Evolutionary conservation across 2,888 invertebrate species (phyloP), one percentile per base, ranked within the genome.

Genomic region (Drosophila bunnanda): DNA sequence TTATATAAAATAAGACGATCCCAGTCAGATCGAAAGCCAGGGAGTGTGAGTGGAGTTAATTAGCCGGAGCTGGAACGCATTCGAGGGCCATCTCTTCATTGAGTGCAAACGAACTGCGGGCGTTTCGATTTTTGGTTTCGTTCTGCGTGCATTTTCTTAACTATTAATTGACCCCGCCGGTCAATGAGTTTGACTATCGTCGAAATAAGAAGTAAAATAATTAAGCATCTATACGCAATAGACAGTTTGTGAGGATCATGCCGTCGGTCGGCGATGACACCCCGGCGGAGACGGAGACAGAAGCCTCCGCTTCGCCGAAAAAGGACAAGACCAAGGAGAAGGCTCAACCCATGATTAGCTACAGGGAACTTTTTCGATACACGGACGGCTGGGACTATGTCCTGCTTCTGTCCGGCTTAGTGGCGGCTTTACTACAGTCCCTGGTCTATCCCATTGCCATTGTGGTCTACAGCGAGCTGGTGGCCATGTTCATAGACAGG

Each of bases 401-500:
- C 17, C 83, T 94, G 28, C 87, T 95, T 6, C 41, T 93, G 5
- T 69, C 93, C 22, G 95, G 94, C 1, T 79, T 94, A 43, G 54
- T 95, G 20, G 92, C 94, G 70, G 94, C 95, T 9, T 88, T 93
- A 0, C 76, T 95, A 36, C 94, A 94, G 87, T 94, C 95, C 6
- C 88, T 94, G 46, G 94, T 94, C 43, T 83, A 95, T 86, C 96
- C 96, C 1, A 90, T 94, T 22, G 94, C 95, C 38, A 94, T 95
- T 32, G 94, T 96, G 77, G 93, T 95, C 12, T 96, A 96, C 90
- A 96, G 95, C 79, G 95, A 95, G 91, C 94, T 96, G 91, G 95
- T 95, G 2, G 93, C 95, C 17, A 93, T 95, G 71, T 93, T 96
- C 77, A 94, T 96, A 75, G 95, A 95, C 92, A 92, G 95, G 17